phyloP scores from a whole-genome alignment of 92 coral and sea anemone genomes.

The Nematostella vectensis region DNA sequence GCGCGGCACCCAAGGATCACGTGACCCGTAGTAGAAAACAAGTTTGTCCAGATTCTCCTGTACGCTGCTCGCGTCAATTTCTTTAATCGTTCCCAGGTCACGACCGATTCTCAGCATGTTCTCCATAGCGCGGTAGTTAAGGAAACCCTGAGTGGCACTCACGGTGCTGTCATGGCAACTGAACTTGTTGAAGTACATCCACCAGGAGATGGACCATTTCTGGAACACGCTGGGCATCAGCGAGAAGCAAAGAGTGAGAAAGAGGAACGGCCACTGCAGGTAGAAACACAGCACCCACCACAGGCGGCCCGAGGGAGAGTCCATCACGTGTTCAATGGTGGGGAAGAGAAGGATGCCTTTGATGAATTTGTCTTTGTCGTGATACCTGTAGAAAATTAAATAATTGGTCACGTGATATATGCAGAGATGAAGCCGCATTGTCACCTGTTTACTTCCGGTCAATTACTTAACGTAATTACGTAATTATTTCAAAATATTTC shows the following conservation, averaged over 20 bases:
- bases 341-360: conserved; percentile 87
- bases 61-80: conserved; percentile 53
- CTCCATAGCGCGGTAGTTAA: conserved; percentile 58
- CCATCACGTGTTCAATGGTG: conserved; percentile 84
- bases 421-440: conserved; percentile 85
- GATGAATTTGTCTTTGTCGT: conserved; percentile 59
- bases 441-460: too few species aligned
- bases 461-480: too few species aligned
- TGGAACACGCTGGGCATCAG: conserved; percentile 59
- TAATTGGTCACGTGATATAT: conserved; percentile 72
- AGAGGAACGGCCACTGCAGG: conserved; percentile 82
- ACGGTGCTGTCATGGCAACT: conserved; percentile 47
- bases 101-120: conserved; percentile 75
- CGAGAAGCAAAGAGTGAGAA: conserved; percentile 68
- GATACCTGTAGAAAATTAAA: conserved; percentile 82
- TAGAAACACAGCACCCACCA: conserved; percentile 77
- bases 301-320: conserved; percentile 89
- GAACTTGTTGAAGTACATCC: conserved; percentile 70
- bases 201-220: conserved; percentile 80
- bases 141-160: conserved; percentile 60
- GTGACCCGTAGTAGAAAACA: conserved; percentile 85
- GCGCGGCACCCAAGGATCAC: conserved; percentile 93
- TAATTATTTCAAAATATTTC: too few species aligned
- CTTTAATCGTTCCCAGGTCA: conserved; percentile 54
- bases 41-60: conserved; percentile 73